Base-by-base conservation (phyloP, 2,888 invertebrate species). In the Copidosoma aretas region DNA sequence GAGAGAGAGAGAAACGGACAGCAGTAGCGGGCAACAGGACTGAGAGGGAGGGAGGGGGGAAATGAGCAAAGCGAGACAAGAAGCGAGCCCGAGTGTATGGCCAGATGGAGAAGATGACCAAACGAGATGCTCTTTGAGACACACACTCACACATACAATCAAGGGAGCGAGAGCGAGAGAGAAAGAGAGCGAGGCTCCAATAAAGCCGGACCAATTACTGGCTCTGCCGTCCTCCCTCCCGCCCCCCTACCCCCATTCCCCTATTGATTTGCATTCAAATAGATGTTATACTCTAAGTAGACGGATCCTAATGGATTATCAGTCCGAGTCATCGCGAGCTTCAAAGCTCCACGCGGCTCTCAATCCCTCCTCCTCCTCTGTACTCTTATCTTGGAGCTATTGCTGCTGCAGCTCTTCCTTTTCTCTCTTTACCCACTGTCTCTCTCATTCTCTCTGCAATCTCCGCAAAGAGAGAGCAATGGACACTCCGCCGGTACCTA, bases 201-300 rank as follows among this genome's bases (percentile, higher is more conserved):
- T 83, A 82, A 83, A 83, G 83, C 81, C 78, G 80, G 82, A 83
- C 82, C 83, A 84, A 83, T 84, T 84, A 83, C 82, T 80, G 80
- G 77, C 79, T 32, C 32, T 80, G 77, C 78, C 67, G 68, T 70
- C 70, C 71, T 68, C 65, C 64, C 43, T 8, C 41, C 60, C 49
- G 32, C 32, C 76, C 78, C 41, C 60, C 49, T 32, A 32, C 76
- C 78, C 77, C 80, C 79, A 80, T 79, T 81, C 80, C 81, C 80
- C 81, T 82, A 83, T 83, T 82, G 83, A 83, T 83, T 83, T 83
- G 82, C 83, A 83, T 83, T 83, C 82, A 82, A 83, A 83, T 83
- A 83, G 82, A 83, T 82, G 83, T 82, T 83, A 82, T 82, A 82
- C 83, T 82, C 82, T 83, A 83, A 83, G 83, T 83, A 83, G 82